phyloP scores from a whole-genome alignment of 2,888 invertebrate species.

The Galerucella pusilla region DNA sequence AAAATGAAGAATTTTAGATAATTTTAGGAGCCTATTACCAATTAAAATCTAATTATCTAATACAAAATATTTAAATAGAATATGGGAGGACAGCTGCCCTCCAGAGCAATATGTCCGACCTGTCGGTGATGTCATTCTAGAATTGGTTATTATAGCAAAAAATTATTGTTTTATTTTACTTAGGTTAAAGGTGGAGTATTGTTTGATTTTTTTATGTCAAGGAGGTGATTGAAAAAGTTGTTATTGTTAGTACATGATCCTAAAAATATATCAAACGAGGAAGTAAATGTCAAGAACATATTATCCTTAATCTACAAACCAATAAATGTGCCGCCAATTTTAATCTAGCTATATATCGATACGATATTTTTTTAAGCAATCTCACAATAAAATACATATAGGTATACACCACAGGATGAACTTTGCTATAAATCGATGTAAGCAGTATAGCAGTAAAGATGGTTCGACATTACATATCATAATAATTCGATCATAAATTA shows the following conservation, averaged over 20 bases:
- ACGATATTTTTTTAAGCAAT: not conserved
- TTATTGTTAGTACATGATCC: slow-evolving; percentile 7
- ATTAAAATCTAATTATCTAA: no score
- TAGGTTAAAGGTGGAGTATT: slow-evolving; percentile 7
- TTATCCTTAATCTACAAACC: not conserved
- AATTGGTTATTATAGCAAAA: not conserved
- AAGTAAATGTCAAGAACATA: slow-evolving; percentile 4
- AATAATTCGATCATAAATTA: no score
- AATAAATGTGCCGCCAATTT: not conserved
- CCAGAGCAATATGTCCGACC: no score
- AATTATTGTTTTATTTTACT: not conserved
- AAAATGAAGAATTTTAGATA: no score
- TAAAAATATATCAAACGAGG: slow-evolving; percentile 1
- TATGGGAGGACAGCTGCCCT: no score
- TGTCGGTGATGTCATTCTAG: not conserved
- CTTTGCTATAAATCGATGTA: no score
- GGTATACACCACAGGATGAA: not conserved
- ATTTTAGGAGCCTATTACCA: no score
- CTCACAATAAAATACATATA: not conserved
- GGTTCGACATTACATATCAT: no score
- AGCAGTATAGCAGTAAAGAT: no score
- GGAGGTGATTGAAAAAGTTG: slow-evolving; percentile 2
- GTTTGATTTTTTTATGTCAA: slow-evolving; percentile 7
- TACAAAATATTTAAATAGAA: no score
- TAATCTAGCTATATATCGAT: not conserved